Evolutionary conservation across 2,888 invertebrate species (phyloP).

Genomic region (Arrhopalites spinosus): DNA sequence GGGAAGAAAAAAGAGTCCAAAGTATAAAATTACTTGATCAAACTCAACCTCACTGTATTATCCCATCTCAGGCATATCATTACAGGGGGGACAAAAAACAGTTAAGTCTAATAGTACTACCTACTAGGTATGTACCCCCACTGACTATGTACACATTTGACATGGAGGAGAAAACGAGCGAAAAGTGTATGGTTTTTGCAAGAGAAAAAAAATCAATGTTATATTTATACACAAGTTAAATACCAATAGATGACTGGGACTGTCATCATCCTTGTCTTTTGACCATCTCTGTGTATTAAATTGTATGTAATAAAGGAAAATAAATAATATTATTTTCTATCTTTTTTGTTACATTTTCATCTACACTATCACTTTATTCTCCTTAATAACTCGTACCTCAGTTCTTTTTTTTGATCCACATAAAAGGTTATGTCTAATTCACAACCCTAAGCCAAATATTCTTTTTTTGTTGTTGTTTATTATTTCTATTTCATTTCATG

Average conservation of each 20-base stretch:
- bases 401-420: background rate
- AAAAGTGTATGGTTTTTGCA: too few species aligned
- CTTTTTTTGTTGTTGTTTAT: too few species aligned
- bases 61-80: background rate
- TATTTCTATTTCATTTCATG: too few species aligned
- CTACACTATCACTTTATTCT: background rate
- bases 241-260: background rate
- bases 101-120: too few species aligned
- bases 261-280: background rate
- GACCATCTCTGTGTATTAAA: background rate
- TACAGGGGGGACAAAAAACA: background rate
- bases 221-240: too few species aligned
- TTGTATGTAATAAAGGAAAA: background rate
- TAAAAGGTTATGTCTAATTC: background rate
- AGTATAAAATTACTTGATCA: conserved; percentile 22
- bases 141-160: background rate
- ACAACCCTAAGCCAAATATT: too few species aligned
- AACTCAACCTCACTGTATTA: background rate
- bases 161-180: background rate
- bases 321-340: background rate
- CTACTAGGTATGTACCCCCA: too few species aligned
- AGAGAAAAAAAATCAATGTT: too few species aligned
- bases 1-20: background rate
- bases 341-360: background rate
- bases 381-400: background rate